These are phyloP conservation scores for Forbesichthys papilliferus DNA, from an alignment of 2,113 vertebrate genomes.

Conservation along the genomic window DNA sequence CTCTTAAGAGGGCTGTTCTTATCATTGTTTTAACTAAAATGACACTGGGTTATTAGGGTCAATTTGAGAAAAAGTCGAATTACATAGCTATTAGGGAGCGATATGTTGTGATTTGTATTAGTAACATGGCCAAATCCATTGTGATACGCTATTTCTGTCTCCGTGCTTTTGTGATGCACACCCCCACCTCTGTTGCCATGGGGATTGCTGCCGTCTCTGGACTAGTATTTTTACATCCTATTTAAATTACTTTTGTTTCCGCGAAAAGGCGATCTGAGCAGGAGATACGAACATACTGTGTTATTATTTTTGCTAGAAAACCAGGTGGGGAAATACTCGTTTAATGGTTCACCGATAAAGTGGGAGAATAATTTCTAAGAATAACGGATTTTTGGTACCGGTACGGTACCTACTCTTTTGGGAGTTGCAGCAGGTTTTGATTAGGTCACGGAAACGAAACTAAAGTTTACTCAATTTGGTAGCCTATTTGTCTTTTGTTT, in stretches of 20 bases:
- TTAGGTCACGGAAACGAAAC: no score
- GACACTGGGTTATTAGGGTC: conserved; percentile 32
- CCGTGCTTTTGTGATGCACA: conserved; percentile 34
- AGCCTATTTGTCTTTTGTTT: no score
- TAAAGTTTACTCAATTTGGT: no score
- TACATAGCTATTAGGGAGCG: neutral
- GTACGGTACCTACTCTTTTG: no score
- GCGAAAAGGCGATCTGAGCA: no score
- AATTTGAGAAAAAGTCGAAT: conserved; percentile 9
- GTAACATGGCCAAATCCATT: neutral
- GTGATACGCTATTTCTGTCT: conserved; percentile 3
- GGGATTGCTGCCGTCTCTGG: conserved; percentile 77
- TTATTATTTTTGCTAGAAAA: no score
- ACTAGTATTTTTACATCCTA: conserved; percentile 37
- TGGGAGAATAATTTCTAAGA: no score
- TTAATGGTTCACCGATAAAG: no score
- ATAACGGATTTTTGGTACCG: no score
- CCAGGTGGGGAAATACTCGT: no score
- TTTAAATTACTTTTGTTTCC: neutral
- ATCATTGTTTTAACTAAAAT: conserved; percentile 54
- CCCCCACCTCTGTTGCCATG: conserved; percentile 77
- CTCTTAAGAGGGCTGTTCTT: conserved; percentile 57
- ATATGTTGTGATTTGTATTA: neutral
- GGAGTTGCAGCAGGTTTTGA: no score
- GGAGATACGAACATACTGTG: no score